Evolutionary conservation across 2,113 vertebrate species (phyloP).

Genomic region (Aptenodytes forsteri): DNA sequence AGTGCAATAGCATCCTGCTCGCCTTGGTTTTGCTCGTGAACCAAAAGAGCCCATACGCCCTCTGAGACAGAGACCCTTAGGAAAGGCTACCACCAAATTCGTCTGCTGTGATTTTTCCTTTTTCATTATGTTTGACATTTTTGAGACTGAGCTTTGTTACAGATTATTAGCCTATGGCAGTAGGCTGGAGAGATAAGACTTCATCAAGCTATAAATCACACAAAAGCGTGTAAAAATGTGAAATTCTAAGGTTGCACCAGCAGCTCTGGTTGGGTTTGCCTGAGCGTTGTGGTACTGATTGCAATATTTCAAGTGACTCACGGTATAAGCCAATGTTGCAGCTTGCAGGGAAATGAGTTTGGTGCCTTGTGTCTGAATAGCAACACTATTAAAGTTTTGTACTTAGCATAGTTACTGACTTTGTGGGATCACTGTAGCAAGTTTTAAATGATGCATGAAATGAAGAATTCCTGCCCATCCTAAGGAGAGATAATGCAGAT

Average conservation of each 20-base stretch:
- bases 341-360: slow-evolving; percentile 60
- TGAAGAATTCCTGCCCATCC: slow-evolving; percentile 70
- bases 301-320: slow-evolving; percentile 26
- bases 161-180: slow-evolving; percentile 71
- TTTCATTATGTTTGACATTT: slow-evolving; percentile 67
- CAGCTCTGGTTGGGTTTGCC: slow-evolving; percentile 13
- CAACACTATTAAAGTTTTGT: slow-evolving; percentile 68
- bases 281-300: not conserved
- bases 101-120: slow-evolving; percentile 21
- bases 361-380: slow-evolving; percentile 45
- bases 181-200: slow-evolving; percentile 68
- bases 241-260: not conserved
- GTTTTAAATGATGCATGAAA: slow-evolving; percentile 76
- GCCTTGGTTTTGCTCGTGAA: not conserved
- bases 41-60: fast-evolving
- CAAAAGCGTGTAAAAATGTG: slow-evolving; percentile 23
- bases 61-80: not conserved
- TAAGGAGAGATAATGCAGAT: slow-evolving; percentile 68
- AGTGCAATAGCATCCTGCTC: fast-evolving
- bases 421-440: slow-evolving; percentile 71
- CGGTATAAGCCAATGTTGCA: not conserved
- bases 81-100: slow-evolving; percentile 18
- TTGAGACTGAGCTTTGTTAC: slow-evolving; percentile 67
- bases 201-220: slow-evolving; percentile 68
- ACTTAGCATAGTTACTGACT: slow-evolving; percentile 68